Conservation (phyloP, 2,888 invertebrate genomes). For the Chrysolina americana region DNA sequence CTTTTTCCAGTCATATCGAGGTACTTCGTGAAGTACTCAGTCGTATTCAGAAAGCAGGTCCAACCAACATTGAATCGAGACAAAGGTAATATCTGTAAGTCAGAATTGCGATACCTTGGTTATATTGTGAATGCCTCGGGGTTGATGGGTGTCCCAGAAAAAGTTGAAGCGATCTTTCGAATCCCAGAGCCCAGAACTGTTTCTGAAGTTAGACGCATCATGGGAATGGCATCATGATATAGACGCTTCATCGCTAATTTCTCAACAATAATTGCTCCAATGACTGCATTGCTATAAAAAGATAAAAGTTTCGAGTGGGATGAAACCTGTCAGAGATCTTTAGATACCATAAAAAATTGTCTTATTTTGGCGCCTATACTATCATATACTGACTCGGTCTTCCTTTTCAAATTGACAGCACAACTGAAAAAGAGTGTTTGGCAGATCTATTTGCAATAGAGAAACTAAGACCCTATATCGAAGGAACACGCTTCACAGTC, state of each 20-base stretch:
- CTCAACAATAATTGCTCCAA: slow-evolving; percentile 35
- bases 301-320: slow-evolving; percentile 19
- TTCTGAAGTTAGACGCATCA: slow-evolving; percentile 37
- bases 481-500: neutral
- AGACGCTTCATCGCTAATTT: slow-evolving; percentile 37
- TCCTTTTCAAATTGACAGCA: slow-evolving; percentile 20
- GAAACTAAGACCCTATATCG: slow-evolving; percentile 4
- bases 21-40: too few relatives aligned
- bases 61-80: too few relatives aligned
- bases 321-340: slow-evolving; percentile 27
- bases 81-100: too few relatives aligned
- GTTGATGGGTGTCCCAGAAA: slow-evolving; percentile 21
- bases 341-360: slow-evolving; percentile 21
- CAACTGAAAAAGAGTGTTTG: too few relatives aligned
- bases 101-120: too few relatives aligned
- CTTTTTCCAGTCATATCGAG: too few relatives aligned
- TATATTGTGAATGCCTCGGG: slow-evolving; percentile 26
- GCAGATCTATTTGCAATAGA: too few relatives aligned
- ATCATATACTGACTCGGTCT: slow-evolving; percentile 31
- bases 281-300: slow-evolving; percentile 22
- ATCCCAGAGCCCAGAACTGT: slow-evolving; percentile 35
- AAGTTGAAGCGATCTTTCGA: slow-evolving; percentile 12
- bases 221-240: slow-evolving; percentile 42
- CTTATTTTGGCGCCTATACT: slow-evolving; percentile 32
- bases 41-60: too few relatives aligned